phyloP scores from a whole-genome alignment of 2,797 vertebrate species.

The Urophycis tenuis region DNA sequence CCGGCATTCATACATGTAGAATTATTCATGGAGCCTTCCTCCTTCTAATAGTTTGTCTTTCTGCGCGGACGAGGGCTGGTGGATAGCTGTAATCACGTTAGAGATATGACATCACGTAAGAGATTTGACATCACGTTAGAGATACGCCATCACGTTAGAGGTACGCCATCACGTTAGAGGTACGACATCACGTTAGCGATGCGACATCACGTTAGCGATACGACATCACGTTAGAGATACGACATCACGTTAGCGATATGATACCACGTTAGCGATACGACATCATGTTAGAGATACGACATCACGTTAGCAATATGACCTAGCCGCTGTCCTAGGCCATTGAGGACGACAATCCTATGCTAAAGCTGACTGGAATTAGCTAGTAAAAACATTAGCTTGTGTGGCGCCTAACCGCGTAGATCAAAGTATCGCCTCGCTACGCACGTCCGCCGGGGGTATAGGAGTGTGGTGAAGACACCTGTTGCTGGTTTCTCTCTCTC shows the following conservation, averaged over 20 bases:
- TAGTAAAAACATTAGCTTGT: background rate
- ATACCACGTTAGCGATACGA: too few relatives aligned
- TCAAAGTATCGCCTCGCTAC: background rate
- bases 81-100: conserved; percentile 6
- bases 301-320: background rate
- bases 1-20: background rate
- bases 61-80: background rate
- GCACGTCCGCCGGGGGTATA: background rate
- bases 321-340: too few relatives aligned
- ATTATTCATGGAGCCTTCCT: background rate
- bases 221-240: too few relatives aligned
- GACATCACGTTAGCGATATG: too few relatives aligned
- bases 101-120: too few relatives aligned
- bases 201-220: too few relatives aligned
- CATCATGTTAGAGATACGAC: too few relatives aligned
- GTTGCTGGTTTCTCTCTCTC: background rate
- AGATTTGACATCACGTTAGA: too few relatives aligned
- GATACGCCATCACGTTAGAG: too few relatives aligned
- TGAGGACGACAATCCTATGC: background rate
- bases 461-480: background rate
- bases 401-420: background rate
- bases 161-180: too few relatives aligned
- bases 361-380: background rate
- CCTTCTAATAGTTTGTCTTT: background rate
- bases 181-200: too few relatives aligned